phyloP scores from a whole-genome alignment of 2,888 invertebrate genomes.

The Chouioia cunea region DNA sequence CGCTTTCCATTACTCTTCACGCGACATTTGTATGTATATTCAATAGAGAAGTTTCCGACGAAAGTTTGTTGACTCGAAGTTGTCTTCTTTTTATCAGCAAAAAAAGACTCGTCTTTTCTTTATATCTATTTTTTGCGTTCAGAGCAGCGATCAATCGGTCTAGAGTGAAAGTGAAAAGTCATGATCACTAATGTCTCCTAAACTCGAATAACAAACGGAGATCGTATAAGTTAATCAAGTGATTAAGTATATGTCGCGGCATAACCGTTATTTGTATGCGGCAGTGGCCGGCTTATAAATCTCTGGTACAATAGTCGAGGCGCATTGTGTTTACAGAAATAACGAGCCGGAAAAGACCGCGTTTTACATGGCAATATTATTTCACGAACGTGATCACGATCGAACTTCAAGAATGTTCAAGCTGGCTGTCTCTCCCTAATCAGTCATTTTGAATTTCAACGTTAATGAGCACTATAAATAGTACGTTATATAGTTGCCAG shows the following conservation, averaged over 20 bases:
- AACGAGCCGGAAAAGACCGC: constrained; percentile 19
- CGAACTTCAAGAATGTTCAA: constrained; percentile 12
- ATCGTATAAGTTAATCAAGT: constrained; percentile 22
- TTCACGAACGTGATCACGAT: constrained; percentile 21
- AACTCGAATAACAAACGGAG: no score
- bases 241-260: constrained; percentile 17
- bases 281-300: constrained; percentile 21
- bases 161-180: no score
- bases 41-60: no score
- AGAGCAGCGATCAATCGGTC: no score
- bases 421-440: constrained; percentile 34
- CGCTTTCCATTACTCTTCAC: no score
- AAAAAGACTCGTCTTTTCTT: no score
- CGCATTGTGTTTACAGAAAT: constrained; percentile 8
- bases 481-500: neutral
- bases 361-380: constrained; percentile 27
- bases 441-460: constrained; percentile 41
- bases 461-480: constrained; percentile 45
- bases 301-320: neutral
- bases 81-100: no score
- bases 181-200: no score
- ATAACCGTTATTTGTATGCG: constrained; percentile 12
- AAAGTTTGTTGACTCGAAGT: no score
- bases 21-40: no score
- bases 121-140: no score